Evolutionary conservation across 2,797 vertebrate species (phyloP).

Genomic region (Pyrrhura leucotis): DNA sequence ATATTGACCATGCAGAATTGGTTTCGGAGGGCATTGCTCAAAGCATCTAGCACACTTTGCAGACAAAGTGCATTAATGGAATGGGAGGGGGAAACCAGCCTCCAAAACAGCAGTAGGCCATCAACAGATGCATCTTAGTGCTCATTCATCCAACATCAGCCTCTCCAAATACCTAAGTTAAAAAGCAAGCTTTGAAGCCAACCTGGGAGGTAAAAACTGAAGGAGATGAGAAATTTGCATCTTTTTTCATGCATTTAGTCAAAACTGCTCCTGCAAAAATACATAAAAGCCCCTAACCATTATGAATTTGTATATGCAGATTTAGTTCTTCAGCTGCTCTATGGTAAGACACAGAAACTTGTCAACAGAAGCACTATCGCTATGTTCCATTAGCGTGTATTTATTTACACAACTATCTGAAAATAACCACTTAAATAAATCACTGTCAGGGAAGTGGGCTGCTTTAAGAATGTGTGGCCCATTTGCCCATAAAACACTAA

Average conservation of each 20-base stretch:
- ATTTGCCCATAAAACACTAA: conserved; percentile 44
- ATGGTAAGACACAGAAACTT: conserved; percentile 40
- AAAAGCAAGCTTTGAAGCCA: conserved; percentile 52
- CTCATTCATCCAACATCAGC: conserved; percentile 21
- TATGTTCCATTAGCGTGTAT: conserved; percentile 24
- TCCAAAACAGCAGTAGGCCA: not conserved
- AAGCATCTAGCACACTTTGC: not conserved
- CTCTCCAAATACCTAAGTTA: conserved; percentile 11
- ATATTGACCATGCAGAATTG: not conserved
- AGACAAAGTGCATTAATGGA: not conserved
- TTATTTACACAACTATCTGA: conserved; percentile 53
- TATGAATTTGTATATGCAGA: conserved; percentile 59
- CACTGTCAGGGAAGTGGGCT: conserved; percentile 32
- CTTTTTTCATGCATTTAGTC: conserved; percentile 49
- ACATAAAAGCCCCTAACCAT: conserved; percentile 41
- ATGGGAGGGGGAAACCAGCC: not conserved
- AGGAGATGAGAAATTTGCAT: conserved; percentile 46
- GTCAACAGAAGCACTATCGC: not conserved
- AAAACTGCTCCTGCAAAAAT: conserved; percentile 34
- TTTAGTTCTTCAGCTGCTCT: conserved; percentile 35
- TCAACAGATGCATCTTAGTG: not conserved
- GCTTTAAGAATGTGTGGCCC: conserved; percentile 25
- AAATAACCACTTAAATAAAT: conserved; percentile 44
- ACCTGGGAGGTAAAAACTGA: conserved; percentile 12
- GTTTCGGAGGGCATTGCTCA: not conserved